Evolutionary conservation across 2,113 vertebrate genomes (phyloP).

Genomic region (Ictidomys tridecemlineatus): DNA sequence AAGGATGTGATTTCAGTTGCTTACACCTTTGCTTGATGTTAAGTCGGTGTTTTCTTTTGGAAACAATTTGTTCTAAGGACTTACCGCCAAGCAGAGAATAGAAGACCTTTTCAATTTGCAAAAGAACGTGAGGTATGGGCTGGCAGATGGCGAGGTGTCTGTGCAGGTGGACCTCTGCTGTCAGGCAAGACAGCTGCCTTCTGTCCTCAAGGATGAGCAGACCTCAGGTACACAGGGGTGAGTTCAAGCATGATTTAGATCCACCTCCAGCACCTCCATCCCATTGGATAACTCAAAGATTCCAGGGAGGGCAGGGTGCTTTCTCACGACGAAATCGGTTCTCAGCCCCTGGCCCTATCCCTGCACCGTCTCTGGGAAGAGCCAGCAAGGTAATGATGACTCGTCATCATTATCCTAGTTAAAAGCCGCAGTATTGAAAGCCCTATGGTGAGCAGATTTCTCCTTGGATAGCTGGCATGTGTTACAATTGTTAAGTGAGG

Average conservation of each 20-base stretch:
- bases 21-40: neutral
- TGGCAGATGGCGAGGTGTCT: neutral
- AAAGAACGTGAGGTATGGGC: neutral
- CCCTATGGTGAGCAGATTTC: neutral
- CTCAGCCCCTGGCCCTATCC: neutral
- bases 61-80: conserved; percentile 20
- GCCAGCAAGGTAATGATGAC: neutral
- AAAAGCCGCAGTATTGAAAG: neutral
- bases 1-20: neutral
- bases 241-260: neutral
- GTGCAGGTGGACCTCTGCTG: neutral
- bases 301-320: neutral
- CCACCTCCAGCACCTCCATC: neutral
- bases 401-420: neutral
- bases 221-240: neutral
- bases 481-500: neutral
- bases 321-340: neutral
- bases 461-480: neutral
- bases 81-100: neutral
- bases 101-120: neutral
- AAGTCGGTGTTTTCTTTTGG: conserved; percentile 24
- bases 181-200: neutral
- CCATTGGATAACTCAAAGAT: neutral
- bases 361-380: neutral
- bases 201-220: neutral